Evolutionary conservation across 2,888 invertebrate genomes (phyloP), one percentile per base, ranked within the genome.

Genomic region (Atethmia centrago): DNA sequence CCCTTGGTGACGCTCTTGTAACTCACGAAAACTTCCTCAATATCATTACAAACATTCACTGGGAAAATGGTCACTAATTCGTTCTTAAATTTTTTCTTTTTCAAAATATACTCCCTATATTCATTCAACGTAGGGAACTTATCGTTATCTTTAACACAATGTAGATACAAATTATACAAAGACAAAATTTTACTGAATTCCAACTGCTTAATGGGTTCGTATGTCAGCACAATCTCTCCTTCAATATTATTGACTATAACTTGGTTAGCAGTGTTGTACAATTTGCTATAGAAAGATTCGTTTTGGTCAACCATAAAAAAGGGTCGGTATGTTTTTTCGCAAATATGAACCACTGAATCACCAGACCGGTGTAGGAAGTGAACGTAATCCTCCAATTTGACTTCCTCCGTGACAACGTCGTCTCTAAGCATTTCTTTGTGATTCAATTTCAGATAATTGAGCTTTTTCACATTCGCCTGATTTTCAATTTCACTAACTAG

Each of bases 401-500:
- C 75, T 61, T 69, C 61, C 47, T 77, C 40, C 2, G 16, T 10
- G 16, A 69, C 25, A 16, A 75, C 31, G 7, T 74, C 58, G 10
- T 75, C 75, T 31, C 40, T 61, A 10, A 75, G 36, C 53, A 75
- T 69, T 49, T 69, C 25, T 55, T 61, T 69, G 3, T 75, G 77
- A 5, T 77, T 77, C 1, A 77, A 42, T 53, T 77, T 75, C 25
- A 77, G 61, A 49, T 90, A 91, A 80, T 91, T 91, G 0, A 91
- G 87, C 74, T 82, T 88, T 42, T 88, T 71, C 28, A 91, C 31
- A 83, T 90, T 88, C 36, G 5, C 64, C 8, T 84, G n/a, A 42
- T 70, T 25, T 42, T 87, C 81, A 67, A 91, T 89, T 86, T 89
- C 88, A 83, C 83, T 71, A 1, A 90, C 64, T 1, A 91, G 76